Evolutionary conservation across 2,113 vertebrate genomes (phyloP), one percentile per base, ranked within the genome.

Genomic region (Cinclus cinclus): DNA sequence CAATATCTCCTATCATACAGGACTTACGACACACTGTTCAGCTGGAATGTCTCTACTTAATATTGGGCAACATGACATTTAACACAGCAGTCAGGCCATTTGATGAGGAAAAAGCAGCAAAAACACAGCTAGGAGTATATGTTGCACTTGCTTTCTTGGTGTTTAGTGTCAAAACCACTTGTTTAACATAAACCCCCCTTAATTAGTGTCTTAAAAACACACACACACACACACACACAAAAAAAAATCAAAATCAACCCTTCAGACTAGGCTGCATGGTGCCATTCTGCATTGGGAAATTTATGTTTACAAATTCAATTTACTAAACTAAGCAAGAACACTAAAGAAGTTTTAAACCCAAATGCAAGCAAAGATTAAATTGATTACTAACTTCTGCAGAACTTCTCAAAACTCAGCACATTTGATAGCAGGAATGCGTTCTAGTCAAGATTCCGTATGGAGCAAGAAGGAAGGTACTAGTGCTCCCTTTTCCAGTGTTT

Each of bases 21-120:
- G 39, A 86, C 20, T 90, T 70, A 62, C 0, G 6, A 77, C 75
- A 83, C 14, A 42, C 10, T 5, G 6, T 82, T 92, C 62, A 84
- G 49, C n/a, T 46, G 65, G 28, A 91, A 89, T 58, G 65, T 30
- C 41, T 64, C 60, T 64, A 62, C 65, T 63, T 56, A 70, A 47
- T 82, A 76, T 1, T 73, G 93, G 91, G 50, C 37, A 79, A 64
- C 31, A 11, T 17, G 83, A 89, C 56, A 89, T 64, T 65, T 69
- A 75, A 53, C 37, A 82, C 18, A 89, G 19, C 47, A 82, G 52
- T 33, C 76, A 78, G 44, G 35, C 20, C 37, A 41, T 39, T 49
- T 82, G 59, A 83, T 70, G 21, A 82, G 27, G 73, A 89, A 94
- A 95, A 94, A 69, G 62, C 64, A 82, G 41, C 44, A 82, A 92